phyloP scores from a whole-genome alignment of 2,797 vertebrate genomes.

The Poecilia gillii region DNA sequence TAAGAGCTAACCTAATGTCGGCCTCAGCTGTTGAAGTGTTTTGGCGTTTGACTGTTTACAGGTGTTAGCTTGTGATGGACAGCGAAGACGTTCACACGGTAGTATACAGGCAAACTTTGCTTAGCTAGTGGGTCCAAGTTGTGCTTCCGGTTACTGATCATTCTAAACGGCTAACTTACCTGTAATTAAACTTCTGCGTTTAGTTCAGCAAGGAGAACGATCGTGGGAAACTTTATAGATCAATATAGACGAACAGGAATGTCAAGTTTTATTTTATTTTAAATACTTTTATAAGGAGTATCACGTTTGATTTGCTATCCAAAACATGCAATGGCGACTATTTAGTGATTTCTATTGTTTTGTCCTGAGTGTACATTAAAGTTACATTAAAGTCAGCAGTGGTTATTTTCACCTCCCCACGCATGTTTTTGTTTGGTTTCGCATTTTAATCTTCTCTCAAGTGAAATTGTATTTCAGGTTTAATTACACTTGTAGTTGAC shows the following conservation, averaged over 20 bases:
- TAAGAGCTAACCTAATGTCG: conserved; percentile 20
- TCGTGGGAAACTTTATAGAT: not conserved
- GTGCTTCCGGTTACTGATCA: not conserved
- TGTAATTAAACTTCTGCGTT: not conserved
- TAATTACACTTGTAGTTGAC: not conserved
- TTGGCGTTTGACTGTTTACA: not conserved
- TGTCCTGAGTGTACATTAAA: not conserved
- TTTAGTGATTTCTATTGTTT: not conserved
- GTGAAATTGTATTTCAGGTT: not conserved
- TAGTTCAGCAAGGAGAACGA: not conserved
- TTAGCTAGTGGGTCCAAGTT: not conserved
- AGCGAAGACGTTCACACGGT: not conserved
- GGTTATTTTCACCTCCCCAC: not conserved
- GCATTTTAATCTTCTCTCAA: not conserved
- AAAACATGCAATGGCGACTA: not conserved
- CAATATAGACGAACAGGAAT: not conserved
- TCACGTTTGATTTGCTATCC: not conserved
- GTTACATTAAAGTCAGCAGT: not conserved
- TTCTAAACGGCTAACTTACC: not conserved
- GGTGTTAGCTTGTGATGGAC: not conserved
- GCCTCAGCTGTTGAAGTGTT: not conserved
- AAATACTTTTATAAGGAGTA: not conserved
- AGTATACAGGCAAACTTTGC: not conserved
- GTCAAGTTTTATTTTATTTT: not conserved
- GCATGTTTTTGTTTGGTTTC: not conserved